Evolutionary conservation across 2,797 vertebrate species (phyloP).

Genomic region (Callimico goeldii): DNA sequence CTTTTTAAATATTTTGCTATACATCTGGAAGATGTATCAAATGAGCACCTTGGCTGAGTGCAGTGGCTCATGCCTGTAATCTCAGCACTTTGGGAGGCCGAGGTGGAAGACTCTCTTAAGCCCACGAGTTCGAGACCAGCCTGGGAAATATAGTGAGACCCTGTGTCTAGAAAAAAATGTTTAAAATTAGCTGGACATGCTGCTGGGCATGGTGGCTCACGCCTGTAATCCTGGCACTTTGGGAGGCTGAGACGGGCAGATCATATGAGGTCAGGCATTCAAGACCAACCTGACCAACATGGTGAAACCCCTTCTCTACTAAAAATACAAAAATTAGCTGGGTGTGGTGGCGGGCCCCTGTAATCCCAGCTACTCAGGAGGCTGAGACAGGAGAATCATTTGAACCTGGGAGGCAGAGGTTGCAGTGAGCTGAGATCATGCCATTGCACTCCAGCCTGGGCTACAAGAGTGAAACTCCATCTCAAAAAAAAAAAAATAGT

Average conservation of each 20-base stretch:
- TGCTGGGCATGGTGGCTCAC: neutral
- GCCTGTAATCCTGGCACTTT: neutral
- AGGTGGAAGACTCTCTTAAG: neutral
- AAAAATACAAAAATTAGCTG: no score
- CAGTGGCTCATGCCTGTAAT: neutral
- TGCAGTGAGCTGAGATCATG: no score
- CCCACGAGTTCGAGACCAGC: neutral
- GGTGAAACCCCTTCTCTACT: neutral
- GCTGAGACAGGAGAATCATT: no score
- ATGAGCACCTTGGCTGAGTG: neutral
- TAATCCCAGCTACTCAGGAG: no score
- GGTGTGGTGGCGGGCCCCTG: no score
- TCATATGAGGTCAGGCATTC: neutral
- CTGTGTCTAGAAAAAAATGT: no score
- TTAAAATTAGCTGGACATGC: neutral
- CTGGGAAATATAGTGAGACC: neutral
- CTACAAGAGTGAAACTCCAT: no score
- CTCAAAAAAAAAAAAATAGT: no score
- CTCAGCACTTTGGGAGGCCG: neutral
- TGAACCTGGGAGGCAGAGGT: no score
- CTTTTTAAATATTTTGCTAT: neutral
- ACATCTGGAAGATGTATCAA: neutral
- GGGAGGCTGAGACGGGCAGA: neutral
- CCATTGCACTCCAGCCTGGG: no score
- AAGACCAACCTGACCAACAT: neutral